A percentile compares a stretch with the other conserved stretches of the same genome.
These are phyloP conservation scores for Sebastes melanostomus DNA, from an alignment of 2,797 vertebrate species.

Conservation along the genomic window DNA sequence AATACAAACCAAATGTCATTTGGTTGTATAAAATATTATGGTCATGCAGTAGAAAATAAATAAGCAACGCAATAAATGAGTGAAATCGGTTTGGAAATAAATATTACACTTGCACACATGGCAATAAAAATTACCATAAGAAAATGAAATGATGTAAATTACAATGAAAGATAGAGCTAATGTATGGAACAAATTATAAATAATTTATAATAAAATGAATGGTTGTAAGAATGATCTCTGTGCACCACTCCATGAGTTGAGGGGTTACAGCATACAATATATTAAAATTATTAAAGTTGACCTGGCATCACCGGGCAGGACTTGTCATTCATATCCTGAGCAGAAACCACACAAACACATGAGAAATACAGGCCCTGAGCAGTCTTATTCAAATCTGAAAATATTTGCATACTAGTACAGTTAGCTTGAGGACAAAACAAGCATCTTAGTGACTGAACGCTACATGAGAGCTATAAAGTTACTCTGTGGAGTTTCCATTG, in stretches of 20 bases:
- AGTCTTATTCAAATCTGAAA: not conserved
- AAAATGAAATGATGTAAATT: not conserved
- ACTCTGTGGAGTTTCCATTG: not conserved
- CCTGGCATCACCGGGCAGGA: not conserved
- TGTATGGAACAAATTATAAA: not conserved
- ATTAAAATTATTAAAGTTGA: not conserved
- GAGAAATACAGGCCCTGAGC: not conserved
- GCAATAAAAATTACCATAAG: not conserved
- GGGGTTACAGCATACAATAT: not conserved
- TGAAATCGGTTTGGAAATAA: not conserved
- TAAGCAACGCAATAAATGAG: not conserved
- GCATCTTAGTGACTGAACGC: not conserved
- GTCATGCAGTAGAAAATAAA: not conserved
- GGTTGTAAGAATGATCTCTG: not conserved
- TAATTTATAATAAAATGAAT: not conserved
- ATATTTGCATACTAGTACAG: not conserved
- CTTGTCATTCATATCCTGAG: not conserved
- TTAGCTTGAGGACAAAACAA: constrained; percentile 2
- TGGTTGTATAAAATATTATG: not conserved
- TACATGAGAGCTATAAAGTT: not conserved
- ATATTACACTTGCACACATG: not conserved
- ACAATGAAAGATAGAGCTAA: not conserved
- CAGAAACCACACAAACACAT: not conserved
- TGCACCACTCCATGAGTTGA: not conserved
- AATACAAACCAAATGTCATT: not conserved